Evolutionary conservation across 2,888 invertebrate species (phyloP).

Genomic region (Lasioglossum lativentre): DNA sequence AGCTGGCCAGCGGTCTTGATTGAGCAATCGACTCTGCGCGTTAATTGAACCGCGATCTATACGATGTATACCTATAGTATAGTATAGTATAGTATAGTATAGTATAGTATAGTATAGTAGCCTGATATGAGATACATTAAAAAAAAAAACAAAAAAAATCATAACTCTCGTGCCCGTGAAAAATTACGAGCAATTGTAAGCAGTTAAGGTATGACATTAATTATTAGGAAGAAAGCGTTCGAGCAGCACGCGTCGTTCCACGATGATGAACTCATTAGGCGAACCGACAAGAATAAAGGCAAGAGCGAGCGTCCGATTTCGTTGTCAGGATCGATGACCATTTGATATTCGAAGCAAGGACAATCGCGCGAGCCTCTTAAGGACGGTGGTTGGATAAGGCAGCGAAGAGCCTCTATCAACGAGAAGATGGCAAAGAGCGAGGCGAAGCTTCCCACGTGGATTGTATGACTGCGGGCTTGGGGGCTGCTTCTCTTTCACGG

Average conservation of each 20-base stretch:
- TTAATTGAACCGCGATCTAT: slow-evolving; percentile 48
- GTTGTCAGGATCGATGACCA: slow-evolving; percentile 54
- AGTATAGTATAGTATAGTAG: too few species aligned
- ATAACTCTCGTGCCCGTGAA: too few species aligned
- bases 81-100: too few species aligned
- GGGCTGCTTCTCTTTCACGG: slow-evolving; percentile 55
- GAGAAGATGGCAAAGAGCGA: slow-evolving; percentile 59
- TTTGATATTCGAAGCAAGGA: slow-evolving; percentile 43
- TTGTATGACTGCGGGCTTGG: slow-evolving; percentile 82
- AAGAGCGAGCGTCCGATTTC: slow-evolving; percentile 33
- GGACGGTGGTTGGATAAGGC: slow-evolving; percentile 41
- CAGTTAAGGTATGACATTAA: not conserved
- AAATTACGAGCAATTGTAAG: not conserved
- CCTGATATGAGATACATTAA: too few species aligned
- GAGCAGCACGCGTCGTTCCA: slow-evolving; percentile 41
- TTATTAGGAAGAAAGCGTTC: not conserved
- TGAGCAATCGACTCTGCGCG: slow-evolving; percentile 55
- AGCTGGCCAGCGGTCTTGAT: slow-evolving; percentile 44
- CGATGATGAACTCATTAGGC: slow-evolving; percentile 18
- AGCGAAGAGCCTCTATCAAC: slow-evolving; percentile 54
- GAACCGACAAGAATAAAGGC: slow-evolving; percentile 12
- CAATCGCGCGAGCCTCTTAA: slow-evolving; percentile 39
- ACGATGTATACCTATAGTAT: too few species aligned
- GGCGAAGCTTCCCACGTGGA: slow-evolving; percentile 82
- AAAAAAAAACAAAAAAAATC: too few species aligned